Conservation (phyloP, 2,113 vertebrate genomes). For the Neodon shergylaensis region DNA sequence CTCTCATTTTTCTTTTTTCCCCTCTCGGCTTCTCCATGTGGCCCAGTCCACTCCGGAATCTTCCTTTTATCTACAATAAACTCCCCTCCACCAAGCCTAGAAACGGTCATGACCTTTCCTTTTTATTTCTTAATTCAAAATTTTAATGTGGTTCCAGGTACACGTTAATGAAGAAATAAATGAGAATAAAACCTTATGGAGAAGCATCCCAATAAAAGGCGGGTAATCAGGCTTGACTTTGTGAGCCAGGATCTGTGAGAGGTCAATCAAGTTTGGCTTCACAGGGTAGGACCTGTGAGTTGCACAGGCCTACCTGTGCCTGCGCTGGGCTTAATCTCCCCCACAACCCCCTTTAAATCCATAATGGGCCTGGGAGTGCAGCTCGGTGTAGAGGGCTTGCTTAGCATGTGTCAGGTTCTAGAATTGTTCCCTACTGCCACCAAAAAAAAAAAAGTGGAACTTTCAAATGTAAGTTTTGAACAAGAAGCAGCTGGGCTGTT, state of each 20-base stretch:
- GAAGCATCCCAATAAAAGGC: background rate
- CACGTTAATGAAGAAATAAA: constrained; percentile 21
- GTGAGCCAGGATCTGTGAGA: rapidly evolving
- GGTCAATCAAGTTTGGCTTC: background rate
- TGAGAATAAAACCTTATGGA: background rate
- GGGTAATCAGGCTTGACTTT: background rate
- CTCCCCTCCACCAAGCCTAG: background rate
- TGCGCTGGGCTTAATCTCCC: background rate
- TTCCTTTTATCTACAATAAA: background rate
- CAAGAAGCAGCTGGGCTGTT: background rate
- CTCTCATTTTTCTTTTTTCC: background rate
- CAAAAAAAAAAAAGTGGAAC: background rate
- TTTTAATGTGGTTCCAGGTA: background rate
- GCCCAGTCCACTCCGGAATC: background rate
- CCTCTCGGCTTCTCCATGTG: background rate
- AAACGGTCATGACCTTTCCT: background rate
- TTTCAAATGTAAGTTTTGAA: background rate
- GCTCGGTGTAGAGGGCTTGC: background rate
- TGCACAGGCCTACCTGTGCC: too few relatives aligned
- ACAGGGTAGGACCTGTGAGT: rapidly evolving
- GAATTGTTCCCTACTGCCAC: background rate
- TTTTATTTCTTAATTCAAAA: background rate
- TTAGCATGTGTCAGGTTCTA: background rate
- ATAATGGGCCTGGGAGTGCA: background rate
- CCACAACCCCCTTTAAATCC: background rate